Base-by-base conservation (phyloP, 2,113 vertebrate species). In the Archilochus colubris region DNA sequence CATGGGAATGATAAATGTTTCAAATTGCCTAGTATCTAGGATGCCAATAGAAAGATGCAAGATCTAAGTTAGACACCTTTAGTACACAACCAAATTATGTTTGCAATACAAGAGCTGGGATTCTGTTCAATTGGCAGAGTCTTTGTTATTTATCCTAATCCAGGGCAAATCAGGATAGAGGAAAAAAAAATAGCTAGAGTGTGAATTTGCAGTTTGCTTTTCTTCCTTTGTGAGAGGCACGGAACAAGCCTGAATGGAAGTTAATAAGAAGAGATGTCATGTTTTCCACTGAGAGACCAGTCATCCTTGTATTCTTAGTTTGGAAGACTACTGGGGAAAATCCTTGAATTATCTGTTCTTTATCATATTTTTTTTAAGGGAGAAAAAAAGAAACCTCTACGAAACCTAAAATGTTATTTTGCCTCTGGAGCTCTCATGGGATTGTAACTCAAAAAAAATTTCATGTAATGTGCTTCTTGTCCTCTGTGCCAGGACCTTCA, bases 371-470 rank as follows among this genome's bases (percentile, higher is more conserved):
- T 0, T 48, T 48, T 4, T 20, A 43, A 70, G 22, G 43, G 54
- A 14, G 51, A 40, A 66, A 62, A 3, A 7, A 25, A 61, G 5
- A 28, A 44, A 43, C 12, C 18, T 23, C 44, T 85, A 9, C 51
- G 3, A 51, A 33, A 28, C 58, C n/a, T 30, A 64, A 70, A 24
- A 81, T 24, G 27, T 88, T 87, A 23, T 62, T 91, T 86, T 94
- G 38, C 51, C 48, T 86, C 50, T 67, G 17, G 64, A 88, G 9
- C 25, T 23, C 14, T 93, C 40, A 16, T 59, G 86, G 54, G 74
- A 83, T 81, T 85, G 72, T 78, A 83, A 77, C 70, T 92, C 54
- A 73, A 91, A 81, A 88, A 94, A 93, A 43, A 73, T 91, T 85
- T 85, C 57, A 40, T 66, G 44, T 59, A 55, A 91, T 69, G 19